Evolutionary conservation across 2,113 vertebrate species (phyloP), one percentile per base, ranked within the genome.

Genomic region (Sorex araneus): DNA sequence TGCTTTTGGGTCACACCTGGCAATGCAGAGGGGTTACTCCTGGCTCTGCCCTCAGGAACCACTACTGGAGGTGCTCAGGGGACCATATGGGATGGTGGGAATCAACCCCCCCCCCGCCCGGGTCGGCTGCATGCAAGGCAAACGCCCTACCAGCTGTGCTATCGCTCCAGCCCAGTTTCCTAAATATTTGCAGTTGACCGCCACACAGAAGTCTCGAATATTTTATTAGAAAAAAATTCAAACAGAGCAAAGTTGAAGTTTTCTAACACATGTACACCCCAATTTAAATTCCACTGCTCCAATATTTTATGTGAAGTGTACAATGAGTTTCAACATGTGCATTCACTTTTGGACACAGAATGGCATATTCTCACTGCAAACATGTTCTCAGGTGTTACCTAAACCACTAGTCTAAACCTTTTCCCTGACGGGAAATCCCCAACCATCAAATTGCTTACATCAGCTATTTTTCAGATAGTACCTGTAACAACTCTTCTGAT

Each of bases 181-280:
- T 84, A 40, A 63, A 1, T 69, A 19, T 7, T 50, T 50, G 2
- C 6, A 50, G 60, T 21, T 32, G 60, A 57, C 84, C n/a, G 76
- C 15, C 1, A 95, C 30, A 81, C 9, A 40, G 11, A 4, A 60
- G 60, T 45, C 28, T 79, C 89, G 75, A 45, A 43, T 23, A 88
- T 13, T 71, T 90, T 13, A 73, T 74, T 75, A 75, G 84, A 30
- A 36, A 90, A 78, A 87, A 8, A 30, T 66, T 86, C 57, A 87
- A 87, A 89, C 21, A 60, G n/a, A n/a, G 32, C 40, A 82, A 84
- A 78, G 18, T 34, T 84, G 16, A 76, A 36, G 28, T 67, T 92
- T 90, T 73, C 74, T 66, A 90, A 30, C 64, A 74, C 8, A 63
- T 8, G 0, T 82, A 75, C 47, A 89, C n/a, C 1, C 66, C 34